Conservation (phyloP, 1,140 invertebrate species). For the Scaptomyza pallida region DNA sequence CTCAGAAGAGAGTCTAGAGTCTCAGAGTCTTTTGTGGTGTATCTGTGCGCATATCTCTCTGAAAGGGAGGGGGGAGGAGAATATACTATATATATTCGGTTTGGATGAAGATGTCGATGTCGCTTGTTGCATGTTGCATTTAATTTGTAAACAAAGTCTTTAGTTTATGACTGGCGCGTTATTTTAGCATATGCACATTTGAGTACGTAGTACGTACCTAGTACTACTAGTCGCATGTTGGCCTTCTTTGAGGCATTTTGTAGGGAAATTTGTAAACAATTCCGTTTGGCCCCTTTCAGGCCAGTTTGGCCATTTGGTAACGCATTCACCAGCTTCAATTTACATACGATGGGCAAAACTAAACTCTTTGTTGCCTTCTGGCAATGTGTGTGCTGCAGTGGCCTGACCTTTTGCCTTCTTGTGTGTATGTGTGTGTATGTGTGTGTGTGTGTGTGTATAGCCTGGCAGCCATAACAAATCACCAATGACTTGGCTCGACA, state of each 20-base stretch:
- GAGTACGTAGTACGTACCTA: too few species aligned
- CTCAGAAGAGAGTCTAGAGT: neutral
- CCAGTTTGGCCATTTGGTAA: conserved; percentile 41
- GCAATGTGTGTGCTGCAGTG: conserved; percentile 22
- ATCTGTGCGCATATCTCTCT: conserved; percentile 44
- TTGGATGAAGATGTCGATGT: conserved; percentile 50
- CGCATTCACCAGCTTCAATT: conserved; percentile 58
- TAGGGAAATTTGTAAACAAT: too few species aligned
- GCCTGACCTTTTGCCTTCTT: conserved; percentile 58
- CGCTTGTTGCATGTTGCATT: conserved; percentile 79
- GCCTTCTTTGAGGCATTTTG: too few species aligned
- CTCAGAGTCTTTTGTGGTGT: conserved; percentile 14
- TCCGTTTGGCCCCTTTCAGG: too few species aligned
- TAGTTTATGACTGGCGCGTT: conserved; percentile 80
- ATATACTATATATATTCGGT: conserved; percentile 50
- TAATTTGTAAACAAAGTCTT: conserved; percentile 83
- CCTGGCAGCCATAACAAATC: conserved; percentile 74
- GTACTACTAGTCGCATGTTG: neutral
- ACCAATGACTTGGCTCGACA: conserved; percentile 75
- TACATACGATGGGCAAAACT: conserved; percentile 53
- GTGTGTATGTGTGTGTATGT: neutral
- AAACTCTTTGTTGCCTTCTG: conserved; percentile 15
- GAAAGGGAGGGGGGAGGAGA: conserved; percentile 1
- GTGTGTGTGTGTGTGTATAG: neutral
- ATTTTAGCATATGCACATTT: conserved; percentile 81